Base-by-base conservation (phyloP, 2,797 vertebrate genomes). In the Pantherophis alleghaniensis region DNA sequence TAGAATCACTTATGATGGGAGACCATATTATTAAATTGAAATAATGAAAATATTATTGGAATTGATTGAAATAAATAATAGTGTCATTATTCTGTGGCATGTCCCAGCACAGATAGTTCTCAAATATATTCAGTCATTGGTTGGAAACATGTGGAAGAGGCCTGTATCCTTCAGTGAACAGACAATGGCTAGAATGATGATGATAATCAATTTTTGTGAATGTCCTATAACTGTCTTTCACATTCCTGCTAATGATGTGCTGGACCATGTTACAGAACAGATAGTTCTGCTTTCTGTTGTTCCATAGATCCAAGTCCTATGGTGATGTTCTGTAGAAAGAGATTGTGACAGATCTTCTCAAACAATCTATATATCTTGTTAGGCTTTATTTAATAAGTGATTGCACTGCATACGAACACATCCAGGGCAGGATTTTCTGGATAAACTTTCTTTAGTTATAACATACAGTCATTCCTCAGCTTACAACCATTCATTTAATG, bases 341-440 rank as follows among this genome's bases (percentile, higher is more conserved):
- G 93, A 93, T 93, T 93, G 91, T 94, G 94, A 96, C 92, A 90
- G 92, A 95, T 96, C 94, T 90, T 94, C 92, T 91, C 92, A 95
- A 94, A 94, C 93, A 93, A 96, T 95, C 94, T 95, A 95, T 92
- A 94, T 94, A 89, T 90, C 94, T 96, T 95, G 93, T 95, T 95
- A 95, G 94, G 86, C 92, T 96, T 93, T 96, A 96, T 94, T 95
- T 96, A 95, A 96, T 94, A 95, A 94, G 93, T 95, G 95, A 95
- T 95, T 95, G 95, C 91, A 61, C 16, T 88, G 91, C 92, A 92
- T 92, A 91, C 95, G 95, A 95, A 94, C 94, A 95, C 91, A 95
- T 92, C 37, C 93, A 97, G 97, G 91, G 97, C 97, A 93, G 96
- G 95, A 79, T 37, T 96, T 86, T 24, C 69, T 63, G 79, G 47